These are phyloP conservation scores for Mya arenaria DNA, from an alignment of 1,140 invertebrate species.

Conservation along the genomic window DNA sequence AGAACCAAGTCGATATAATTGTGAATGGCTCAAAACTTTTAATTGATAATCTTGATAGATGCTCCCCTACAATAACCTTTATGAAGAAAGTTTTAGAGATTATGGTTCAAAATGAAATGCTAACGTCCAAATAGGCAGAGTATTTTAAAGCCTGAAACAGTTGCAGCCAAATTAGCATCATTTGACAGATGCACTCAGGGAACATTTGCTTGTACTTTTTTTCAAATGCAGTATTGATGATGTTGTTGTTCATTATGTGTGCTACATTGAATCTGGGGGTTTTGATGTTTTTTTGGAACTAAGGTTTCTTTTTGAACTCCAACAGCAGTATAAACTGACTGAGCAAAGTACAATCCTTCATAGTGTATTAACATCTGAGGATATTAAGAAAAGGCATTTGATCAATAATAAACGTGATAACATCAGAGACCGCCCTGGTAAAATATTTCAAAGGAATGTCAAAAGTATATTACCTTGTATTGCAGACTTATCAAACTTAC, in stretches of 20 bases:
- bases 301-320: neutral
- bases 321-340: neutral
- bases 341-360: neutral
- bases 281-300: neutral
- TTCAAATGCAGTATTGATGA: neutral
- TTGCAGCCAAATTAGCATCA: neutral
- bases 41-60: no score
- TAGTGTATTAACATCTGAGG: neutral
- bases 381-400: neutral
- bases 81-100: neutral
- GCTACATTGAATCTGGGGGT: slow-evolving; percentile 17
- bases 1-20: no score
- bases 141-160: neutral
- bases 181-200: slow-evolving; percentile 6
- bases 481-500: neutral
- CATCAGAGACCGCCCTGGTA: neutral
- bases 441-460: neutral
- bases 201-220: slow-evolving; percentile 2
- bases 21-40: no score
- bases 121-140: neutral
- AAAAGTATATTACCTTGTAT: neutral
- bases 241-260: neutral
- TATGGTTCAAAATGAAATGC: neutral
- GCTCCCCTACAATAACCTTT: no score
- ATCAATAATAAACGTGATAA: neutral